Percentiles rank a stretch among this genome's conserved stretches.
Evolutionary conservation across 2,888 invertebrate species (phyloP).

Genomic region (Frankliniella fusca): DNA sequence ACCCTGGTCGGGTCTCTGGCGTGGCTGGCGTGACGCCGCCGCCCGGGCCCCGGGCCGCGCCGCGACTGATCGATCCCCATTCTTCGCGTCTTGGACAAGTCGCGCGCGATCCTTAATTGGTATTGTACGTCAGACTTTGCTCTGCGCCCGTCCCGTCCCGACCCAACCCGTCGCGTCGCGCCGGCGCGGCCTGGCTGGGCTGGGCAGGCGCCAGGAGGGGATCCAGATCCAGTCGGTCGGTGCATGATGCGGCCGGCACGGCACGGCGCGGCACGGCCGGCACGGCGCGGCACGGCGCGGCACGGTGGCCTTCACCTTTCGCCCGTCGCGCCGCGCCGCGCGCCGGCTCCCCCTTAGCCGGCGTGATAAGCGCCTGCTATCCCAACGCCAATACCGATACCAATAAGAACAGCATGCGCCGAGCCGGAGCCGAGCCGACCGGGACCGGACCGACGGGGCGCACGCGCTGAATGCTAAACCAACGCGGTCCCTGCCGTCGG

Average conservation of each 20-base stretch:
- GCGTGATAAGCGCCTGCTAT: neutral
- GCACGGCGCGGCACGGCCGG: too few relatives aligned
- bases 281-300: too few relatives aligned
- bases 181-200: neutral
- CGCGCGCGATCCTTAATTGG: slow-evolving; percentile 13
- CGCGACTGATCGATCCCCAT: neutral
- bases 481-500: neutral
- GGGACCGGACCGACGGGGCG: neutral
- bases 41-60: neutral
- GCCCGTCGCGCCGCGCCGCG: neutral
- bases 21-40: neutral
- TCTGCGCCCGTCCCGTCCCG: neutral
- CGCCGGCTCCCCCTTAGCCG: neutral
- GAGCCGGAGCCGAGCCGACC: neutral
- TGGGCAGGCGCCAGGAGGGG: neutral
- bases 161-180: neutral
- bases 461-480: slow-evolving; percentile 10
- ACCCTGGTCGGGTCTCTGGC: neutral
- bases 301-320: neutral
- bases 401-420: neutral
- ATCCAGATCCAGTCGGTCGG: slow-evolving; percentile 16
- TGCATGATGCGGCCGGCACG: neutral
- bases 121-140: neutral
- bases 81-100: neutral
- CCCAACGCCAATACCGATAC: neutral